These are phyloP conservation scores for Pegoplata infirma DNA, from an alignment of 2,888 invertebrate species.

Conservation along the genomic window DNA sequence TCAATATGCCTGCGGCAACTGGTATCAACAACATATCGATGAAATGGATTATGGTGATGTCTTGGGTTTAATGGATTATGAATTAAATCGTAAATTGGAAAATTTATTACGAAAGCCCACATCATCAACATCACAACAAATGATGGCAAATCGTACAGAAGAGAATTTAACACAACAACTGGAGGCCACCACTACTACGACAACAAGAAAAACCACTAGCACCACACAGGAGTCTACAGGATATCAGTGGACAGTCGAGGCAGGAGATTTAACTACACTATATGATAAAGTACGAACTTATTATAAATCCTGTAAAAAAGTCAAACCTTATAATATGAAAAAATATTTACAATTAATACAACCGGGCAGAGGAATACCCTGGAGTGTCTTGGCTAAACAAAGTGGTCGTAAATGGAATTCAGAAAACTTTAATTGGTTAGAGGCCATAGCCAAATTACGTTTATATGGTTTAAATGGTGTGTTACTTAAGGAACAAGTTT, in stretches of 20 bases:
- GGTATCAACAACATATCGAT: constrained; percentile 72
- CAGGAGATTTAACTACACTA: constrained; percentile 4
- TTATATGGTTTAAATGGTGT: constrained; percentile 72
- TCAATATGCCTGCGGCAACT: constrained; percentile 75
- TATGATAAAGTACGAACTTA: constrained; percentile 70
- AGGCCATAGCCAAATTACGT: constrained; percentile 71
- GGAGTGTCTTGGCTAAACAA: constrained; percentile 66
- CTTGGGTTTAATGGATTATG: constrained; percentile 70
- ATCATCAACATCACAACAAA: constrained; percentile 2
- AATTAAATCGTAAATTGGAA: constrained; percentile 72
- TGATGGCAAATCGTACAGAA: constrained; percentile 26
- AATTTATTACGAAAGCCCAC: constrained; percentile 65
- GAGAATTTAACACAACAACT: constrained; percentile 33
- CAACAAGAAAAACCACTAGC: constrained; percentile 26
- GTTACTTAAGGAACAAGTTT: constrained; percentile 71
- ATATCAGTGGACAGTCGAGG: neutral
- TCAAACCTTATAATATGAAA: constrained; percentile 72
- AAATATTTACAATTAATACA: constrained; percentile 71
- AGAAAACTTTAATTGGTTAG: constrained; percentile 71
- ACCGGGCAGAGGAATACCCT: constrained; percentile 65
- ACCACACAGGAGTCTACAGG: constrained; percentile 36
- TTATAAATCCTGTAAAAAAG: constrained; percentile 73
- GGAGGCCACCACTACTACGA: constrained; percentile 28
- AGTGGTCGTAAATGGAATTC: constrained; percentile 69
- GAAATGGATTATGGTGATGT: constrained; percentile 72